Evolutionary conservation across 2,113 vertebrate species (phyloP).

Genomic region (Antechinus stuartii): DNA sequence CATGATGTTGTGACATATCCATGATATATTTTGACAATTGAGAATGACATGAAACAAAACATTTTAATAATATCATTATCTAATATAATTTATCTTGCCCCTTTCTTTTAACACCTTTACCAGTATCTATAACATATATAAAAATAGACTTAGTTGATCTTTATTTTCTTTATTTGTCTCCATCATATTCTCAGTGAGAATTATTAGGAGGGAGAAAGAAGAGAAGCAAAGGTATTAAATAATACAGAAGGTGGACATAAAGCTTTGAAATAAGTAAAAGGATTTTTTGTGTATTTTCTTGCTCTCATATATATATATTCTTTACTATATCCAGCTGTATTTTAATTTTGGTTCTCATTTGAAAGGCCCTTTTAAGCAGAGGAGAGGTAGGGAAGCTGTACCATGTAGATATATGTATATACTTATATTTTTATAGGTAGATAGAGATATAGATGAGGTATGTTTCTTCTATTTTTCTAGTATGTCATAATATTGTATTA

Average conservation of each 20-base stretch:
- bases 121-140: not conserved
- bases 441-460: not conserved
- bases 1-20: not conserved
- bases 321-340: not conserved
- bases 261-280: not conserved
- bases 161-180: not conserved
- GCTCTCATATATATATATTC: not conserved
- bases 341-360: not conserved
- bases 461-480: not conserved
- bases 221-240: not conserved
- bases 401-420: not conserved
- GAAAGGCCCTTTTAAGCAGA: not conserved
- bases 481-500: not conserved
- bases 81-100: not conserved
- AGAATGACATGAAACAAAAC: not conserved
- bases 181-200: not conserved
- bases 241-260: not conserved
- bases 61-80: not conserved
- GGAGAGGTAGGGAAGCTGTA: not conserved
- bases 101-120: not conserved
- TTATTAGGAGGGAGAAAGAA: not conserved
- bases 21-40: not conserved
- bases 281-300: not conserved
- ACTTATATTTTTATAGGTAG: not conserved
- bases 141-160: not conserved